Conservation (phyloP, 2,113 vertebrate genomes). For the Prunella fulvescens region DNA sequence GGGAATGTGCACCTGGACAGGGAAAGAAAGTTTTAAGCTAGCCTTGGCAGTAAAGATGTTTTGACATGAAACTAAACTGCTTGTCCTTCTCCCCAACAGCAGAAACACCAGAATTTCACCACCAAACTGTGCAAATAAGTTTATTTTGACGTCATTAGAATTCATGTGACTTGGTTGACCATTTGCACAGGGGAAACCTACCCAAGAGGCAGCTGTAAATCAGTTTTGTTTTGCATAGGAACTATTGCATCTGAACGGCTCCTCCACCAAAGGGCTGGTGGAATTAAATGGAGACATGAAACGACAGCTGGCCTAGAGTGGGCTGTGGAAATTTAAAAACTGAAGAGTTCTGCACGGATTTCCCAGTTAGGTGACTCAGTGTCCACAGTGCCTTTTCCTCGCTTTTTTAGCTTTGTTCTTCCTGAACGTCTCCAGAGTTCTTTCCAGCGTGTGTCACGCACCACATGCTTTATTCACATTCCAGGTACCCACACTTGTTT, state of each 20-base stretch:
- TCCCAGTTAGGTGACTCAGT: conserved; percentile 32
- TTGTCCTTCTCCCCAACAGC: background rate
- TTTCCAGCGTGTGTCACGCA: background rate
- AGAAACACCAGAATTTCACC: background rate
- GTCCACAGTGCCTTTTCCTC: background rate
- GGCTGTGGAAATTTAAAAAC: background rate
- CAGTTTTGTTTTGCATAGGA: background rate
- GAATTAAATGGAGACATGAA: background rate
- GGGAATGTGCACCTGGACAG: background rate
- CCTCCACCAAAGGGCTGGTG: background rate
- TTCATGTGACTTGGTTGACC: background rate
- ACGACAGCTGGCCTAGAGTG: background rate
- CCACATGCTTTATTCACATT: conserved; percentile 2
- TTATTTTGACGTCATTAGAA: background rate
- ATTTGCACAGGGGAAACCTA: background rate
- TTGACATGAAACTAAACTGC: background rate
- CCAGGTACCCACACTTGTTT: conserved; percentile 43
- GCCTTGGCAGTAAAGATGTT: background rate
- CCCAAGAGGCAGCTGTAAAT: background rate
- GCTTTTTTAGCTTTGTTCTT: background rate
- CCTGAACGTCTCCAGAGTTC: background rate
- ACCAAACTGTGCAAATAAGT: background rate
- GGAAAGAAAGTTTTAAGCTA: background rate
- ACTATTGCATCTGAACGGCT: background rate
- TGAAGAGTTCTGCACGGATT: background rate